Base-by-base conservation (phyloP, 2,888 invertebrate species). In the Heliconius charithonia region DNA sequence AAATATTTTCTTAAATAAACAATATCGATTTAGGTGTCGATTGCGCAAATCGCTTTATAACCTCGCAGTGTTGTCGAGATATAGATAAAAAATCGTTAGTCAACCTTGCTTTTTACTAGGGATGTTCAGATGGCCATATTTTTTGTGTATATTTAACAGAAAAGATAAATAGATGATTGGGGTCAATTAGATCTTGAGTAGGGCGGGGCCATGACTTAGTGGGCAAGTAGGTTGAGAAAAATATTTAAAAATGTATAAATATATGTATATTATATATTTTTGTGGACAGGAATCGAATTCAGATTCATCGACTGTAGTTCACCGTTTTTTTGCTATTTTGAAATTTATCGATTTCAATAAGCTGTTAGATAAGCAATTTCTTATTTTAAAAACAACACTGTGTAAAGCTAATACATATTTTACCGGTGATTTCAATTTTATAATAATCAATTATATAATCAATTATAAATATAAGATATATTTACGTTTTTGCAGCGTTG, bases 61-160 rank as follows among this genome's bases (percentile, higher is more conserved):
- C 90, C 90, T 91, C 86, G 89, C 22, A 32, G 16, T 66, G 77
- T 81, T 83, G 83, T 83, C 81, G 83, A 77, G 72, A 80, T 80
- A 80, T 80, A 80, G 82, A 84, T 84, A 87, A 89, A 89, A 87
- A 88, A 85, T 83, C 82, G 81, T 87, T 86, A 84, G 86, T 85
- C 87, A 88, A 88, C 90, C 90, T 90, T 87, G 85, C 84, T 82
- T 83, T 90, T 90, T 90, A 89, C 89, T 83, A 81, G 89, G 90
- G 91, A 91, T 90, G 89, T 82, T 84, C 88, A 84, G 88, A 90
- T 87, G 89, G 89, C 82, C 90, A 84, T 84, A 87, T 87, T 89
- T 91, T 87, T 83, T 84, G 86, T 85, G 59, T 83, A 79, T 70
- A 77, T 81, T 81, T 80, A 80, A 70, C 22, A 66, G 65, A 41